A percentile compares a stretch with the other conserved stretches of the same genome.
Conservation (phyloP, 2,113 vertebrate genomes). For the Tachysurus vachellii region DNA sequence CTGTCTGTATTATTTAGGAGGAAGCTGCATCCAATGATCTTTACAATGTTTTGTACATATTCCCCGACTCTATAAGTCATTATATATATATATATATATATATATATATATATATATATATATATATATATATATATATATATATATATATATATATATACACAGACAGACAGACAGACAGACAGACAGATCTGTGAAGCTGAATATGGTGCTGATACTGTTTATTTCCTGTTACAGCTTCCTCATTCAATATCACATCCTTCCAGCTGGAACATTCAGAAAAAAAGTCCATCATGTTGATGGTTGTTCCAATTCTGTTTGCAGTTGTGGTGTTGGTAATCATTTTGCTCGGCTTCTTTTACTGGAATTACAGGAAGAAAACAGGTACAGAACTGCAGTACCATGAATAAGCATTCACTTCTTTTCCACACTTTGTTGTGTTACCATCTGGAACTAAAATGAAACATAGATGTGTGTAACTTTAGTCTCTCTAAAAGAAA, state of each 20-base stretch:
- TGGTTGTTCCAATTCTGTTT: slow-evolving; percentile 17
- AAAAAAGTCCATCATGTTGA: neutral
- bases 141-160: too few species aligned
- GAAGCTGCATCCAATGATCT: neutral
- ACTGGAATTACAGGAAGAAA: slow-evolving; percentile 29
- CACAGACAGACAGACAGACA: neutral
- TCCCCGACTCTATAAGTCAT: too few species aligned
- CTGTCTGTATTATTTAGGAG: neutral
- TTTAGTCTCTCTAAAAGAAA: neutral
- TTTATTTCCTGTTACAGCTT: slow-evolving; percentile 2
- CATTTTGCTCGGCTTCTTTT: slow-evolving; percentile 38
- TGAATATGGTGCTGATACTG: neutral
- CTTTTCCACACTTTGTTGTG: neutral
- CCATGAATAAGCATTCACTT: neutral
- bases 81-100: too few species aligned
- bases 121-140: too few species aligned
- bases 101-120: too few species aligned
- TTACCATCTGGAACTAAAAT: neutral
- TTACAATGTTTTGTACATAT: too few species aligned
- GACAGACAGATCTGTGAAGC: neutral
- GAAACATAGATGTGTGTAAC: neutral
- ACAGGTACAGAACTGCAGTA: slow-evolving; percentile 39
- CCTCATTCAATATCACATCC: neutral
- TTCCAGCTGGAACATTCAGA: neutral
- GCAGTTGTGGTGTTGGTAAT: neutral